A percentile compares a stretch with the other conserved stretches of the same genome.
phyloP scores from a whole-genome alignment of 2,113 vertebrate genomes.

The Plotosus lineatus region DNA sequence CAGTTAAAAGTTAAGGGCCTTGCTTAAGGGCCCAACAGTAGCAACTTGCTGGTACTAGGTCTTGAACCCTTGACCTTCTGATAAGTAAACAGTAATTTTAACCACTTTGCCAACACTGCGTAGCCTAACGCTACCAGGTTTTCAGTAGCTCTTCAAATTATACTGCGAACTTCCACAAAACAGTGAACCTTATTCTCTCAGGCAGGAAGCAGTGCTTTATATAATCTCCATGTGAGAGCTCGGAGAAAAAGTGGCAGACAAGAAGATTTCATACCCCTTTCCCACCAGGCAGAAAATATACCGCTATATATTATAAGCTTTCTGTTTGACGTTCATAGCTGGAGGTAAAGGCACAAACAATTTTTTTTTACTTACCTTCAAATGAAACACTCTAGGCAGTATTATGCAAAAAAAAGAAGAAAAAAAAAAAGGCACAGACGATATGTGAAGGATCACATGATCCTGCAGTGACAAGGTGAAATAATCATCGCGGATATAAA shows the following conservation, averaged over 20 bases:
- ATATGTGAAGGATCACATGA: background rate
- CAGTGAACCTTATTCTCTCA: background rate
- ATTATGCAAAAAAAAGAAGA: slow-evolving; percentile 10
- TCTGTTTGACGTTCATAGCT: slow-evolving; percentile 11
- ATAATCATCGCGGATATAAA: slow-evolving; percentile 10
- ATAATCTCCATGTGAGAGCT: background rate
- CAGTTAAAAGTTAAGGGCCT: no score
- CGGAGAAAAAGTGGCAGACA: background rate
- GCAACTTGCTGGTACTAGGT: no score
- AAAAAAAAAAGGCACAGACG: background rate
- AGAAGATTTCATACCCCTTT: slow-evolving; percentile 18
- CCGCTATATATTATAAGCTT: slow-evolving; percentile 20
- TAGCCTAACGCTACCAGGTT: background rate
- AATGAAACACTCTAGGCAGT: slow-evolving; percentile 22
- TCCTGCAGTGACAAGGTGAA: slow-evolving; percentile 15
- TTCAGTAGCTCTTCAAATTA: background rate
- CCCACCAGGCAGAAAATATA: slow-evolving; percentile 14
- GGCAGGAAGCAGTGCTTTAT: background rate
- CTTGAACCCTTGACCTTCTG: no score
- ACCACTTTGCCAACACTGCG: no score
- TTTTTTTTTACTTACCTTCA: background rate
- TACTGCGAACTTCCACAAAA: background rate
- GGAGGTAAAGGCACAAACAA: slow-evolving; percentile 10
- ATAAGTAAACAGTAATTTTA: no score
- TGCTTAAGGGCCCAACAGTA: no score